Evolutionary conservation across 2,888 invertebrate genomes (phyloP), one percentile per base, ranked within the genome.

Genomic region (Tridacna gigas): DNA sequence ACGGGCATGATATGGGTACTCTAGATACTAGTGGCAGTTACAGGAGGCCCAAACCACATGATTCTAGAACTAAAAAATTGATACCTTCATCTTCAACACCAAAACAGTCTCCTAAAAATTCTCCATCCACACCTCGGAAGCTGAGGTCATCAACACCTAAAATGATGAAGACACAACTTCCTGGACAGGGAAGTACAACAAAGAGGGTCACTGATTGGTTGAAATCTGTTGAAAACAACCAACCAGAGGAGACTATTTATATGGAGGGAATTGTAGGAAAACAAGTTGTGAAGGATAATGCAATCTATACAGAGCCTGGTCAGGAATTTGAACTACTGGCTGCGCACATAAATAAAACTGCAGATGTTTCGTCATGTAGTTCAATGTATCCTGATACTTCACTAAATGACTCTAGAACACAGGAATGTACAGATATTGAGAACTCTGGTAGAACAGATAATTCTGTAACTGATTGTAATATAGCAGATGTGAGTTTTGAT

Each of bases 151-250:
- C 84, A n/a, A 77, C 83, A 48, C 69, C 86, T 2, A 89, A 89
- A 69, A 56, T 91, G 26, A 88, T 84, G 60, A 91, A 91, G 67
- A 84, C 90, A 28, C 88, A 90, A 66, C 84, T 92, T 26, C 91
- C 92, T 51, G 82, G 84, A 9, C 86, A 91, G 28, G 83, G 89
- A 25, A 91, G 85, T 79, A 91, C 92, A 11, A 91, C 91, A 22
- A 91, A 91, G 74, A 88, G 94, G 22, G 94, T 94, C 15, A 93
- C 93, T 22, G 93, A 94, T 79, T 94, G 94, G 94, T 90, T 94
- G 65, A 91, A 92, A 74, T 94, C 93, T 20, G 94, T 94, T 15
- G 91, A 92, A 69, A 88, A 88, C 61, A 84, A 84, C n/a, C 81
- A 84, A 73, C 51, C 67, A 28, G 85, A 83, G 60, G 88, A 88